These are phyloP conservation scores for Endotricha flammealis DNA, from an alignment of 2,888 invertebrate species.

Conservation along the genomic window DNA sequence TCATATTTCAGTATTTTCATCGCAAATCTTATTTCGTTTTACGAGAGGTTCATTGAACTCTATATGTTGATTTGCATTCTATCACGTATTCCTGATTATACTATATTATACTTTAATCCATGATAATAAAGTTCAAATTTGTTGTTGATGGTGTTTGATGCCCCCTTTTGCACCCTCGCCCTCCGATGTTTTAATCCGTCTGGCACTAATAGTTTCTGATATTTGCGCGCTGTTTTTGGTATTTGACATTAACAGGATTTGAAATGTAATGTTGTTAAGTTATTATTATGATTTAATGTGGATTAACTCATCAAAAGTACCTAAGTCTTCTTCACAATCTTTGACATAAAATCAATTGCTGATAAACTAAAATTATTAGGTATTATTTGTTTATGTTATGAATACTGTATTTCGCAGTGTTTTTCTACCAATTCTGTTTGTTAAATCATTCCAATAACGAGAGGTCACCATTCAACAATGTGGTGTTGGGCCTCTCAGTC, in stretches of 20 bases:
- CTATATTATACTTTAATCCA: background rate
- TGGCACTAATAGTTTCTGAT: constrained; percentile 60
- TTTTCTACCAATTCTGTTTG: no score
- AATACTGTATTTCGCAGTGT: no score
- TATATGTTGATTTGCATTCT: constrained; percentile 8
- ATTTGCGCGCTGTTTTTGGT: constrained; percentile 32
- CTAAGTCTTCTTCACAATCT: no score
- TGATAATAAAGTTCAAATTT: constrained; percentile 19
- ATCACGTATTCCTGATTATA: background rate
- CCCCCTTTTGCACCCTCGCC: constrained; percentile 47
- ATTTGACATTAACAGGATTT: constrained; percentile 30
- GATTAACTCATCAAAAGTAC: no score
- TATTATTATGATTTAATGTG: no score
- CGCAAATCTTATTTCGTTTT: background rate
- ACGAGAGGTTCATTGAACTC: constrained; percentile 17
- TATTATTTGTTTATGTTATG: no score
- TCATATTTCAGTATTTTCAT: constrained; percentile 1
- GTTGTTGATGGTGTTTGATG: constrained; percentile 11
- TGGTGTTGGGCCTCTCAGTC: no score
- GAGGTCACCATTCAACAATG: no score
- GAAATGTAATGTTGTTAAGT: constrained; percentile 16
- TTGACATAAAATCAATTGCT: no score
- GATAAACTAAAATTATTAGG: no score
- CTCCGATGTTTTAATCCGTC: constrained; percentile 53
- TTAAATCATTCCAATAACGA: no score